These are phyloP conservation scores for Lycophotia porphyrea DNA, from an alignment of 2,888 invertebrate genomes.

Conservation along the genomic window DNA sequence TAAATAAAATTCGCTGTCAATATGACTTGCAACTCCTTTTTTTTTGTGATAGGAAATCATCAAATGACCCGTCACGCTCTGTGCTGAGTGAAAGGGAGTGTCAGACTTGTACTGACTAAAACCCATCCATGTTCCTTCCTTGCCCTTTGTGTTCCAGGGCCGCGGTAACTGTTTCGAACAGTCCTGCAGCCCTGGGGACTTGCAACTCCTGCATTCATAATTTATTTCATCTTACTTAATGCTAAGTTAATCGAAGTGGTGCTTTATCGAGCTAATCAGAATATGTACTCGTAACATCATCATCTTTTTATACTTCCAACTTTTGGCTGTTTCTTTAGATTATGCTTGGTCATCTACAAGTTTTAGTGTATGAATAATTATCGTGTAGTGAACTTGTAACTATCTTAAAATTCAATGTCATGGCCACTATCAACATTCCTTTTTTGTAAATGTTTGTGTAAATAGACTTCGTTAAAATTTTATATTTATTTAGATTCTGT, in stretches of 20 bases:
- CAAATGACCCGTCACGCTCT: no score
- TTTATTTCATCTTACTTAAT: slow-evolving; percentile 13
- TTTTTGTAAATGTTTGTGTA: not conserved
- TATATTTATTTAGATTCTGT: slow-evolving; percentile 1
- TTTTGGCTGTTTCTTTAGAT: slow-evolving; percentile 5
- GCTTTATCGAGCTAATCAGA: not conserved
- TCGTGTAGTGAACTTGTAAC: not conserved
- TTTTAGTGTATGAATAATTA: not conserved
- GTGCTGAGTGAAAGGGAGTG: no score
- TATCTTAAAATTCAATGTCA: slow-evolving; percentile 15
- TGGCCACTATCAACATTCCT: not conserved
- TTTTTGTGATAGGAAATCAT: no score
- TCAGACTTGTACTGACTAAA: no score
- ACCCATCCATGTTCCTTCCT: no score
- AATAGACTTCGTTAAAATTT: not conserved
- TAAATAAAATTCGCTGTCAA: not conserved
- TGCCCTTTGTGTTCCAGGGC: no score
- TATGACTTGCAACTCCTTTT: slow-evolving; percentile 9
- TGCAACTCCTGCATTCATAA: not conserved
- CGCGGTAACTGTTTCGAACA: no score
- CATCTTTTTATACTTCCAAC: not conserved
- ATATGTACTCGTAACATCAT: slow-evolving; percentile 11
- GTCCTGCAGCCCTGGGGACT: no score
- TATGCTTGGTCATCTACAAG: slow-evolving; percentile 9
- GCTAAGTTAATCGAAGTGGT: slow-evolving; percentile 14